Conservation (phyloP, 2,797 vertebrate species). For the Netta rufina region DNA sequence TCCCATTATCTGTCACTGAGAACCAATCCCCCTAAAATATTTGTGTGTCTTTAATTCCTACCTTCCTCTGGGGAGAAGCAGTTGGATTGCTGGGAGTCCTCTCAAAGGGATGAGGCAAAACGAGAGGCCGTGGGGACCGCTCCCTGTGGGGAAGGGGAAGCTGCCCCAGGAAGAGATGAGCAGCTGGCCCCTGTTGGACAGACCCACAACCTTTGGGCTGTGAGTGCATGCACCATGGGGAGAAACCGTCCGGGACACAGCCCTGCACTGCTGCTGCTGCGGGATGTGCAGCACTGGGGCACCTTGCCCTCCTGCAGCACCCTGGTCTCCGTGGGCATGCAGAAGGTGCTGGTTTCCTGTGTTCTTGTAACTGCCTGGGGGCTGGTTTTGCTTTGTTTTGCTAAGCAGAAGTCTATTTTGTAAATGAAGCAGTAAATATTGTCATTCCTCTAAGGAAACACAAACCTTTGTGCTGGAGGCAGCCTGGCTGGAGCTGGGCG, state of each 20-base stretch:
- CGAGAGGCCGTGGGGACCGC: accelerated
- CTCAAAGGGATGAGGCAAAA: background rate
- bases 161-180: accelerated
- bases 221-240: accelerated
- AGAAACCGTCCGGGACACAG: too few relatives aligned
- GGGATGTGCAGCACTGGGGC: background rate
- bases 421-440: background rate
- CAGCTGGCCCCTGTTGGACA: background rate
- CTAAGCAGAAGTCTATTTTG: background rate
- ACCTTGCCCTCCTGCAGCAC: background rate
- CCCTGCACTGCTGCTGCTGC: background rate
- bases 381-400: background rate
- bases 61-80: background rate
- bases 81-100: background rate
- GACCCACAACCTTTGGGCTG: background rate
- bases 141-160: background rate
- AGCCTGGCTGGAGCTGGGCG: background rate
- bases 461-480: background rate
- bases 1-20: background rate
- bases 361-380: background rate
- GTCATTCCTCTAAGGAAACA: background rate
- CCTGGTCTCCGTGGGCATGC: background rate
- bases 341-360: background rate
- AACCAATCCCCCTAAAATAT: background rate
- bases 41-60: background rate